Evolutionary conservation across 1,140 invertebrate species (phyloP).

Genomic region (Dinoponera quadriceps): DNA sequence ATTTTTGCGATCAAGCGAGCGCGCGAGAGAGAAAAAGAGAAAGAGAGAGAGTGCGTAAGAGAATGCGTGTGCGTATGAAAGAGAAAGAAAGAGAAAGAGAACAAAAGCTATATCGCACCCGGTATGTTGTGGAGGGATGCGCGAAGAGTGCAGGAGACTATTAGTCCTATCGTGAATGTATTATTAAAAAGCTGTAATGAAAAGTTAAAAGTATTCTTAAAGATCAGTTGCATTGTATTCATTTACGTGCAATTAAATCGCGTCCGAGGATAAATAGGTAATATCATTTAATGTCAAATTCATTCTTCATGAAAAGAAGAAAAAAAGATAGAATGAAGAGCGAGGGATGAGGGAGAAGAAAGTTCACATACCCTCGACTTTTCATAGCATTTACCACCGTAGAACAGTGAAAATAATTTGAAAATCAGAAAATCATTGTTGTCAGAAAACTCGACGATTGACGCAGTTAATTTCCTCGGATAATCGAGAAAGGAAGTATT

Average conservation of each 20-base stretch:
- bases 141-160: constrained; percentile 24
- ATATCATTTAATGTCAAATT: constrained; percentile 14
- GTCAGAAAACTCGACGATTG: too few species aligned
- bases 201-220: constrained; percentile 65
- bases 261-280: constrained; percentile 28
- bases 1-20: constrained; percentile 45
- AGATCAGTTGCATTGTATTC: constrained; percentile 55
- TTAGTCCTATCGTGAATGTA: constrained; percentile 64
- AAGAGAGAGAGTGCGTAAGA: not conserved
- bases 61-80: not conserved
- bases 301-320: not conserved
- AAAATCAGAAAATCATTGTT: constrained; percentile 6
- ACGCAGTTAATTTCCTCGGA: too few species aligned
- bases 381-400: constrained; percentile 11
- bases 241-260: constrained; percentile 53
- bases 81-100: constrained; percentile 16
- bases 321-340: not conserved
- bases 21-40: not conserved
- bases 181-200: constrained; percentile 60
- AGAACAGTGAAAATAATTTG: constrained; percentile 2
- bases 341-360: not conserved
- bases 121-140: constrained; percentile 41
- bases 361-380: not conserved
- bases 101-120: constrained; percentile 45
- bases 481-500: too few species aligned